These are phyloP conservation scores for Sarcophilus harrisii DNA, from an alignment of 2,797 vertebrate genomes.

Conservation along the genomic window DNA sequence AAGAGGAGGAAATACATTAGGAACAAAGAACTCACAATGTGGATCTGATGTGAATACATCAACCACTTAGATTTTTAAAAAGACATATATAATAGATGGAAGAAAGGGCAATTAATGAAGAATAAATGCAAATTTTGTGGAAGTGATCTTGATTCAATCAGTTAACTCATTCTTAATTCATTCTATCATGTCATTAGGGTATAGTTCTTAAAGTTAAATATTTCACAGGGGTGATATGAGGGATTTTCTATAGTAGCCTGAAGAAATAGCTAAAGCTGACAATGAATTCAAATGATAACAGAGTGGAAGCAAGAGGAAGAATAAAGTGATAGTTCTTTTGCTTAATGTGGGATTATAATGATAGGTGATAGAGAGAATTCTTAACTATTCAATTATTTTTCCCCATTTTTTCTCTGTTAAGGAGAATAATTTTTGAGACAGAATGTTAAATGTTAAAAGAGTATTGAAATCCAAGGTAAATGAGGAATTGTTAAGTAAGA, in stretches of 20 bases:
- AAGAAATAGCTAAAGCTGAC: background rate
- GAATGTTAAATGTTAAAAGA: background rate
- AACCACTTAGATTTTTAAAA: background rate
- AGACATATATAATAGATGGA: background rate
- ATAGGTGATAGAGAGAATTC: background rate
- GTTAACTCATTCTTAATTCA: background rate
- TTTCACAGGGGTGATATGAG: background rate
- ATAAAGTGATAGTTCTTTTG: background rate
- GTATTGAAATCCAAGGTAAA: background rate
- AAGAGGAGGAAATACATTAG: background rate
- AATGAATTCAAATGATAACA: background rate
- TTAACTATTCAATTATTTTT: background rate
- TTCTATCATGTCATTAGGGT: background rate
- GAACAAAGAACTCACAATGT: background rate
- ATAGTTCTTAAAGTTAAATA: background rate
- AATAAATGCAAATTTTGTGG: background rate
- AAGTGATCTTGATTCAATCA: background rate
- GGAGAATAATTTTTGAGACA: background rate
- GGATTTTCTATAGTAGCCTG: background rate
- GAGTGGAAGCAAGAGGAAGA: background rate
- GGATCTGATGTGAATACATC: background rate
- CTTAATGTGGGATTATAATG: background rate
- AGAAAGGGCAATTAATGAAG: background rate
- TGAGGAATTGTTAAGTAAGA: background rate
- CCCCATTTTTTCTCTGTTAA: background rate